Evolutionary conservation across 2,113 vertebrate genomes (phyloP), one percentile per base, ranked within the genome.

Genomic region (Sclerurus mexicanus): DNA sequence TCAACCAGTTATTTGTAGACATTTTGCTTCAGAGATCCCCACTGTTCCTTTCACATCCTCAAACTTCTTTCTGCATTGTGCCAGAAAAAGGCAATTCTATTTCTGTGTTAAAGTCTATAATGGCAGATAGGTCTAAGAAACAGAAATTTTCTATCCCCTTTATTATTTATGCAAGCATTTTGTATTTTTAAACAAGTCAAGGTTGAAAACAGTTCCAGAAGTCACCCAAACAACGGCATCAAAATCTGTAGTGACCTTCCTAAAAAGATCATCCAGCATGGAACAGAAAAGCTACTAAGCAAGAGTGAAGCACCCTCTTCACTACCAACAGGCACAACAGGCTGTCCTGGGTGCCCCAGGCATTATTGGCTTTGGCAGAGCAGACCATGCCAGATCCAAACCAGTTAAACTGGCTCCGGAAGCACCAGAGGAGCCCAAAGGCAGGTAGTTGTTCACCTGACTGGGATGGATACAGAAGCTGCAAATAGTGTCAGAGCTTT

Each of bases 341-440:
- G 90, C 94, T 93, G 91, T 67, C 88, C 68, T 90, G 86, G 68
- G 35, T 81, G 86, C 95, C 76, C 66, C 76, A 72, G 93, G 95
- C 76, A 55, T 21, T 93, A 75, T 12, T 93, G 72, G 94, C 83
- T 95, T 95, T 78, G 83, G 93, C 89, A 94, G 80, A 85, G 89
- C 68, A 95, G 77, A 92, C 81, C n/a, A 7, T 83, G 91, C 94
- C 72, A 58, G 50, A 94, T 87, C 62, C 11, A 19, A 97, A 97
- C 95, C 95, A 91, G 96, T 94, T 76, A 68, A 89, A 95, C 96
- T 85, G 91, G 96, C 94, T 96, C 83, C 58, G 85, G 87, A 77
- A 78, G 66, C 37, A 68, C 60, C 0, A 0, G 64, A 53, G 69
- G 53, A 94, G 84, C 93, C 91, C 89, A 93, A 82, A 94, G 96